Conservation (phyloP, 1,140 invertebrate genomes). For the Agrypnia vestita region DNA sequence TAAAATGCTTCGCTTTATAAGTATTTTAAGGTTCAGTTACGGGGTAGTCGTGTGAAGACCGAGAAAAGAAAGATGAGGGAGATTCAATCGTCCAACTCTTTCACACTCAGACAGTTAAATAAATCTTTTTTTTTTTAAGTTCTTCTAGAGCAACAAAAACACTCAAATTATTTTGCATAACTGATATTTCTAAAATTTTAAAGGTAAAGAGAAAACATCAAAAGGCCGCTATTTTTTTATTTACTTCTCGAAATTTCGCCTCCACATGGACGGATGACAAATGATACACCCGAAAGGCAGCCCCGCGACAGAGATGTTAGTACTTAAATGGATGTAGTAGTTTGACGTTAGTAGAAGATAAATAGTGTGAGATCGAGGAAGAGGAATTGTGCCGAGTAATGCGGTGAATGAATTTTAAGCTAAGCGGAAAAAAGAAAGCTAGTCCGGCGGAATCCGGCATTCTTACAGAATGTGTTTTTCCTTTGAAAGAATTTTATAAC, state of each 20-base stretch:
- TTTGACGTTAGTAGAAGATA: conserved; percentile 47
- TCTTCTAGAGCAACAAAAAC: too few relatives aligned
- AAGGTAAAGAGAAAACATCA: neutral
- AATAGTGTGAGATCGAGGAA: conserved; percentile 35
- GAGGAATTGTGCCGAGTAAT: conserved; percentile 37
- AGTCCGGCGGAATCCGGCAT: neutral
- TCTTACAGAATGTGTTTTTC: neutral
- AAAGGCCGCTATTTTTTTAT: neutral
- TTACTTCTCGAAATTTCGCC: neutral
- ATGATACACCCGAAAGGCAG: conserved; percentile 40
- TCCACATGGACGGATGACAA: conserved; percentile 40
- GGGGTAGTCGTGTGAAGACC: too few relatives aligned
- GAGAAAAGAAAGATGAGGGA: too few relatives aligned
- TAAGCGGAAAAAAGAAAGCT: neutral
- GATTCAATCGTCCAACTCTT: too few relatives aligned
- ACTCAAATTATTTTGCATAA: too few relatives aligned
- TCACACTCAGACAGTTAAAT: too few relatives aligned
- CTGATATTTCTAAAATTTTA: too few relatives aligned
- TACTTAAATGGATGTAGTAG: conserved; percentile 52
- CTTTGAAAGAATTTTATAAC: neutral
- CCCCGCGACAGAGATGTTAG: conserved; percentile 50
- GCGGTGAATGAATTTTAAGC: conserved; percentile 46
- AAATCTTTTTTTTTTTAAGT: too few relatives aligned
- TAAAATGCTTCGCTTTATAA: too few relatives aligned
- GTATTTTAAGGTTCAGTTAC: too few relatives aligned